Evolutionary conservation across 2,113 vertebrate genomes (phyloP).

Genomic region (Cyanoramphus novaezelandiae): DNA sequence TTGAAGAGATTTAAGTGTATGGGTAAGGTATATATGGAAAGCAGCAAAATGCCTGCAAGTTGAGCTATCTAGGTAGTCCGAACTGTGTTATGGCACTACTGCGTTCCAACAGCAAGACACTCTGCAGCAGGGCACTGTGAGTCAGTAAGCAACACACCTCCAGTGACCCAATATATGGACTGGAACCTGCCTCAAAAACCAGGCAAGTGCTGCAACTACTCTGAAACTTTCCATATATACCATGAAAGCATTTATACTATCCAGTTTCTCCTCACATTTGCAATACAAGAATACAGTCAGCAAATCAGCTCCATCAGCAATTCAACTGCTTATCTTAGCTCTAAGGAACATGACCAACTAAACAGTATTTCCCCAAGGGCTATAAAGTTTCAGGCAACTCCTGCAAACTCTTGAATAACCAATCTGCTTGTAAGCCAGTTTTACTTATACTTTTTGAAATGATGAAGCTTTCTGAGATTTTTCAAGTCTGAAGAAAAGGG

Average conservation of each 20-base stretch:
- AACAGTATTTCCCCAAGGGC: neutral
- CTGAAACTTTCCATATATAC: neutral
- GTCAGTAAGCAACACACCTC: neutral
- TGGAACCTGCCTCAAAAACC: neutral
- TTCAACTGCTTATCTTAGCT: neutral
- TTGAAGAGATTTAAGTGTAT: neutral
- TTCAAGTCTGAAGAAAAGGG: neutral
- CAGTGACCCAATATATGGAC: rapidly evolving
- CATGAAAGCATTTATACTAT: rapidly evolving
- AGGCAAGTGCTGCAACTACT: neutral
- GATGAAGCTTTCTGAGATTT: neutral
- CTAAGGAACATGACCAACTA: neutral
- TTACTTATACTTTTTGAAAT: neutral
- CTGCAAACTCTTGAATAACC: neutral
- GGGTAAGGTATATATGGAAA: neutral
- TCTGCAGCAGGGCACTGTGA: neutral
- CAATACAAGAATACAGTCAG: neutral
- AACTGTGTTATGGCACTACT: no score
- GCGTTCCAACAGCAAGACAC: neutral
- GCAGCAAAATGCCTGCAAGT: neutral
- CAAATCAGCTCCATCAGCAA: neutral
- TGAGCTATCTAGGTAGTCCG: neutral
- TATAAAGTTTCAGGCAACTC: neutral
- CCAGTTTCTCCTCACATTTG: neutral
- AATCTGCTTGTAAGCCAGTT: neutral